phyloP scores from a whole-genome alignment of 2,113 vertebrate genomes.

The human region GRCh38 chr18:12254001-12254500 shows the following conservation, averaged over 20 bases:
- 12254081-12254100: neutral
- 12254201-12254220: too few relatives aligned
- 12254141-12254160: accelerated
- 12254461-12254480: neutral
- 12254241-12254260: neutral
- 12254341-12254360: neutral
- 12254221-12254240: accelerated
- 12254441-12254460: accelerated
- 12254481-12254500: neutral
- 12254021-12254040: neutral
- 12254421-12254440: slow-evolving; percentile 70
- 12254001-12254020: neutral
- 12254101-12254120: neutral
- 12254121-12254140: neutral
- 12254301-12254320: neutral
- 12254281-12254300: accelerated
- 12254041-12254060: neutral
- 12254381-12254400: slow-evolving; percentile 72
- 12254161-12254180: neutral
- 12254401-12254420: slow-evolving; percentile 73
- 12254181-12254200: too few relatives aligned
- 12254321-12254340: neutral
- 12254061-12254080: neutral
- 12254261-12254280: accelerated
- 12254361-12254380: accelerated